These are phyloP conservation scores for Idaea biselata DNA, from an alignment of 2,888 invertebrate species.

Conservation along the genomic window DNA sequence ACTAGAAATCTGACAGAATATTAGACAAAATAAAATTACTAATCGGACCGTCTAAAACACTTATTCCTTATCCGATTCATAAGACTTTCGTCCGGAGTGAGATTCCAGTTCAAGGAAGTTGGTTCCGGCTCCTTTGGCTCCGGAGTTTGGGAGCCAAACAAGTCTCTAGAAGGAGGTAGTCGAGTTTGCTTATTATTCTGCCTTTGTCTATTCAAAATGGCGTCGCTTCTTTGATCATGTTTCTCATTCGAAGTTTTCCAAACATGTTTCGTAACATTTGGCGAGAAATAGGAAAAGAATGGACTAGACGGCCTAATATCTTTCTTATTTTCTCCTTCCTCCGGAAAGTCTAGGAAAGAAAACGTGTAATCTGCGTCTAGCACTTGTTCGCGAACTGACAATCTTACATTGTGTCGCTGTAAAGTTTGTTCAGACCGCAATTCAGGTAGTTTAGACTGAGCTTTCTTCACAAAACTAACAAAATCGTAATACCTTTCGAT, in stretches of 20 bases:
- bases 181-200: slow-evolving; percentile 30
- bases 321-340: slow-evolving; percentile 41
- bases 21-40: slow-evolving; percentile 32
- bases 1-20: no score
- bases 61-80: slow-evolving; percentile 60
- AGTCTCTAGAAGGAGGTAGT: slow-evolving; percentile 58
- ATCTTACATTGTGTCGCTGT: slow-evolving; percentile 44
- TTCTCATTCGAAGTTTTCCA: slow-evolving; percentile 57
- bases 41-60: slow-evolving; percentile 62
- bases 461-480: slow-evolving; percentile 52
- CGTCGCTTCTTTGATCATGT: slow-evolving; percentile 28
- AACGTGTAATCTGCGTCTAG: slow-evolving; percentile 64
- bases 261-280: slow-evolving; percentile 40
- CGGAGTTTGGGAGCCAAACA: slow-evolving; percentile 68
- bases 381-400: slow-evolving; percentile 59
- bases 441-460: slow-evolving; percentile 45
- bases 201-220: background rate
- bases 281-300: slow-evolving; percentile 67
- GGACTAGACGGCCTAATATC: slow-evolving; percentile 58
- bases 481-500: slow-evolving; percentile 66
- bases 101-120: slow-evolving; percentile 53
- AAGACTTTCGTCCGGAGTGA: slow-evolving; percentile 60
- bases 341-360: slow-evolving; percentile 57
- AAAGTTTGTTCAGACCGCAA: slow-evolving; percentile 34
- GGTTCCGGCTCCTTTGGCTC: slow-evolving; percentile 50